A percentile compares a stretch with the other conserved stretches of the same genome.
Evolutionary conservation across 2,888 invertebrate species (phyloP).

Genomic region (Acrocyrtus sp.): DNA sequence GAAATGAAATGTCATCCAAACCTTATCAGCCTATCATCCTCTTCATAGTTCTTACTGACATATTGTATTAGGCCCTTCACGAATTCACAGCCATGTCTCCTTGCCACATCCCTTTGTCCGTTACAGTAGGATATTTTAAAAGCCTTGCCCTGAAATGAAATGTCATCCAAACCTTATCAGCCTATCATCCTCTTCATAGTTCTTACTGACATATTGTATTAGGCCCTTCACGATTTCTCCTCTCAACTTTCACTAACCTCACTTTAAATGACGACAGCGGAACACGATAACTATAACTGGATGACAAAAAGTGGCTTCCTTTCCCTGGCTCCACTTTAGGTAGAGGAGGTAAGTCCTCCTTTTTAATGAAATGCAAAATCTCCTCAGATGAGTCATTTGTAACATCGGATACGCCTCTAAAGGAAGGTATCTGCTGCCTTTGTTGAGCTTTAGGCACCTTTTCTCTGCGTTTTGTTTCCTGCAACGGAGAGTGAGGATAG

Average conservation of each 20-base stretch:
- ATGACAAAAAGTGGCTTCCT: slow-evolving; percentile 27
- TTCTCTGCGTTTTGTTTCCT: not conserved
- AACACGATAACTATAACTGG: slow-evolving; percentile 28
- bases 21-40: too few species aligned
- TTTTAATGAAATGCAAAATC: slow-evolving; percentile 7
- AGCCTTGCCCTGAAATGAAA: slow-evolving; percentile 46
- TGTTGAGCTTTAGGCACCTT: not conserved
- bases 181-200: too few species aligned
- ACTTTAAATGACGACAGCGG: slow-evolving; percentile 38
- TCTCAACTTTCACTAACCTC: slow-evolving; percentile 23
- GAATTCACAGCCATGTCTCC: slow-evolving; percentile 35
- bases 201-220: too few species aligned
- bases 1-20: not conserved
- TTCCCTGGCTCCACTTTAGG: slow-evolving; percentile 37
- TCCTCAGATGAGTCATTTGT: slow-evolving; percentile 2
- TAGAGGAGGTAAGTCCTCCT: slow-evolving; percentile 22
- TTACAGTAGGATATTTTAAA: slow-evolving; percentile 47
- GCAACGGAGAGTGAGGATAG: not conserved
- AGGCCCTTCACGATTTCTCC: too few species aligned
- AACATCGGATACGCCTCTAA: not conserved
- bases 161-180: too few species aligned
- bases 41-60: too few species aligned
- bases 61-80: too few species aligned
- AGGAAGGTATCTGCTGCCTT: not conserved
- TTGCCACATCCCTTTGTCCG: slow-evolving; percentile 32